A percentile compares a stretch with the other conserved stretches of the same genome.
Conservation (phyloP, 1,140 invertebrate species). For the Ectropis grisescens region DNA sequence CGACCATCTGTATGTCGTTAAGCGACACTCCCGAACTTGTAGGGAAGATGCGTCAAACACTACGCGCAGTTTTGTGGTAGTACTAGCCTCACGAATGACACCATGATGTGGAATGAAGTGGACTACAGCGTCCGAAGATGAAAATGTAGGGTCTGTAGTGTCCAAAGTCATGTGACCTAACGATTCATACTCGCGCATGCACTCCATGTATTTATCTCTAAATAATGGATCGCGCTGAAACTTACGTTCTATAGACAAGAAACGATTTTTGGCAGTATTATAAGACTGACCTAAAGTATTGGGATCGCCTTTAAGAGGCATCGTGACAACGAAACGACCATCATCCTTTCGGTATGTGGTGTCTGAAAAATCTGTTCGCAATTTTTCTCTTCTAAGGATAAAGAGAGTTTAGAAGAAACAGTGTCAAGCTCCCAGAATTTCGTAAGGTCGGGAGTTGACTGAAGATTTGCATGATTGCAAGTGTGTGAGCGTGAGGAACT, state of each 20-base stretch:
- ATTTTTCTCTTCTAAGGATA: constrained; percentile 8
- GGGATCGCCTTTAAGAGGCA: constrained; percentile 12
- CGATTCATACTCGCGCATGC: not conserved
- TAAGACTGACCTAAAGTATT: constrained; percentile 18
- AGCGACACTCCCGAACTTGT: too few relatives aligned
- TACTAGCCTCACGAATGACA: too few relatives aligned
- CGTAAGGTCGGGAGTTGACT: not conserved
- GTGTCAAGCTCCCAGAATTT: constrained; percentile 22
- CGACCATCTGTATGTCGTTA: too few relatives aligned
- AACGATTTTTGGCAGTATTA: constrained; percentile 10
- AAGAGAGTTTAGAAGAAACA: not conserved
- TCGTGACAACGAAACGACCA: constrained; percentile 16
- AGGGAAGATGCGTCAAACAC: too few relatives aligned
- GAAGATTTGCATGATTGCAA: not conserved
- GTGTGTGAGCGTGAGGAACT: too few relatives aligned
- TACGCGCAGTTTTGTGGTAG: too few relatives aligned
- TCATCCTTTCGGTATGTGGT: constrained; percentile 9
- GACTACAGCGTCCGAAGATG: too few relatives aligned
- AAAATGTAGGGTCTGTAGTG: too few relatives aligned
- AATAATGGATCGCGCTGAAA: not conserved
- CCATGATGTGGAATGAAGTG: too few relatives aligned
- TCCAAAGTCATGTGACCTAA: not conserved
- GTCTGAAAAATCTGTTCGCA: constrained; percentile 11
- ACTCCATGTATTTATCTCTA: not conserved
- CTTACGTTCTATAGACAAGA: constrained; percentile 22